Conservation (phyloP, 2,797 vertebrate species). For the Agapornis canus region DNA sequence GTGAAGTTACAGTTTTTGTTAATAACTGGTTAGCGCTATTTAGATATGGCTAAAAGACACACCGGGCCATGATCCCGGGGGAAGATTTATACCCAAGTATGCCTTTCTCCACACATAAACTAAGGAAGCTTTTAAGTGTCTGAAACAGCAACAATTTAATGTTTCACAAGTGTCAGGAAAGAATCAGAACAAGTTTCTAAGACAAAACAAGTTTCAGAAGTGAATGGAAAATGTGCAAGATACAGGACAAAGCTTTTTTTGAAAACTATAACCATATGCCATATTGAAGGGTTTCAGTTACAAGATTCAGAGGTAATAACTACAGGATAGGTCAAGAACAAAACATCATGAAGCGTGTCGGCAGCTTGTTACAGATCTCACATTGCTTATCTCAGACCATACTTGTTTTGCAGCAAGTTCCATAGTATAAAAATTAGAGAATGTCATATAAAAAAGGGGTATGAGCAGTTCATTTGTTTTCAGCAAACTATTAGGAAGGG, state of each 20-base stretch:
- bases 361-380: not conserved
- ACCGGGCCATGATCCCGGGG: not conserved
- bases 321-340: slow-evolving; percentile 43
- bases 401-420: not conserved
- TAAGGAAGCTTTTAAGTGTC: slow-evolving; percentile 30
- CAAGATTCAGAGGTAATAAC: slow-evolving; percentile 47
- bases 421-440: not conserved
- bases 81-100: not conserved
- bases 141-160: slow-evolving; percentile 64
- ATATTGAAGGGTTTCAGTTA: slow-evolving; percentile 42
- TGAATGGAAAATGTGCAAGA: slow-evolving; percentile 58
- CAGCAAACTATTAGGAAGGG: not conserved
- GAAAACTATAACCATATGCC: slow-evolving; percentile 44
- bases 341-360: not conserved
- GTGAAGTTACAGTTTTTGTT: not conserved
- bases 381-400: not conserved
- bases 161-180: slow-evolving; percentile 58
- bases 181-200: slow-evolving; percentile 58
- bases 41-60: not conserved
- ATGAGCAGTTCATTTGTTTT: not conserved
- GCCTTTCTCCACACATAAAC: slow-evolving; percentile 1
- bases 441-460: not conserved
- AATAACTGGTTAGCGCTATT: not conserved
- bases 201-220: slow-evolving; percentile 30
- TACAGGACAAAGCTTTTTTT: slow-evolving; percentile 27